phyloP scores from a whole-genome alignment of 1,140 invertebrate genomes.

The Sesamia nonagrioides region DNA sequence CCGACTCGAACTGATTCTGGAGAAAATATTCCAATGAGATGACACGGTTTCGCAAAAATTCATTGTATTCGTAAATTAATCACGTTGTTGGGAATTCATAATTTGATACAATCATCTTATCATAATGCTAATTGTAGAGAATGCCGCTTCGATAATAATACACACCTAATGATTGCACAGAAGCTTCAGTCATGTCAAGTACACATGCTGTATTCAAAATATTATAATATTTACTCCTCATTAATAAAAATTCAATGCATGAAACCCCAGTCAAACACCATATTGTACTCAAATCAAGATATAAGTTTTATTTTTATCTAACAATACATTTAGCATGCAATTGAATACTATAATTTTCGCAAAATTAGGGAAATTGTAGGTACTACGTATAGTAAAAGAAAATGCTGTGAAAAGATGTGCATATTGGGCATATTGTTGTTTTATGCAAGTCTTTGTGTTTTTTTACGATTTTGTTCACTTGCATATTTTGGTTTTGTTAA shows the following conservation, averaged over 20 bases:
- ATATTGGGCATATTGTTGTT: too few relatives aligned
- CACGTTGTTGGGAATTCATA: constrained; percentile 13
- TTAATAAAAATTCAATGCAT: constrained; percentile 17
- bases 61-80: constrained; percentile 30
- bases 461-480: not conserved
- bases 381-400: not conserved
- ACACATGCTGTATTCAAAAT: constrained; percentile 1
- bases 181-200: constrained; percentile 37
- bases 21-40: constrained; percentile 68
- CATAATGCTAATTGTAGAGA: constrained; percentile 50
- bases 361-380: not conserved
- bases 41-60: constrained; percentile 33
- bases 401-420: not conserved
- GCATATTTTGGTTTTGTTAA: not conserved
- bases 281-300: constrained; percentile 17
- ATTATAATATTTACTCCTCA: not conserved
- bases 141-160: constrained; percentile 45
- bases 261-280: not conserved
- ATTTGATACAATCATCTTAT: constrained; percentile 44
- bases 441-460: too few relatives aligned
- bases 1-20: constrained; percentile 45
- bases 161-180: constrained; percentile 13
- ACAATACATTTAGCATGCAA: constrained; percentile 31
- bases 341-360: not conserved
- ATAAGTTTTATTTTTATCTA: constrained; percentile 24